Conservation (phyloP, 2,113 vertebrate genomes). For the Pollimyrus isidori region DNA sequence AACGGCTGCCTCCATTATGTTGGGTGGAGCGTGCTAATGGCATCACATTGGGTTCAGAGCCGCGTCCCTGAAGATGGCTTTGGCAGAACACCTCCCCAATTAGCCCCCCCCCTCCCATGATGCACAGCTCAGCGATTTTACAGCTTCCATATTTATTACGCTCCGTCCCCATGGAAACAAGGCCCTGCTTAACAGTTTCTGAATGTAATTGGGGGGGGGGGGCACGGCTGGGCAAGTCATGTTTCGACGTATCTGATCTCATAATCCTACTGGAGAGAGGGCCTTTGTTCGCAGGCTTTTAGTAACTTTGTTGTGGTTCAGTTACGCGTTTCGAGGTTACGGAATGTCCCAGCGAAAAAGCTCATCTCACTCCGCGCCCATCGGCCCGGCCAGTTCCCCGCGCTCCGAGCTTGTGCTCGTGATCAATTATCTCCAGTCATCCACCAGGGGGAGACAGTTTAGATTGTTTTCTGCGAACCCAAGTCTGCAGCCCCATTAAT, state of each 20-base stretch:
- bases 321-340: background rate
- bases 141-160: background rate
- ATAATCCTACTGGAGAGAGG: background rate
- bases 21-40: background rate
- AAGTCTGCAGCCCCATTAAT: background rate
- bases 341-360: background rate
- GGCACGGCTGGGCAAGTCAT: background rate
- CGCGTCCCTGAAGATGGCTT: background rate
- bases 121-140: constrained; percentile 9
- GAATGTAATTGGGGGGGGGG: background rate
- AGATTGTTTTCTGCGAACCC: background rate
- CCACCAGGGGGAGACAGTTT: constrained; percentile 14
- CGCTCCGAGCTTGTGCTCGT: background rate
- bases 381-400: background rate
- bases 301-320: background rate
- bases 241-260: background rate
- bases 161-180: background rate
- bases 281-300: background rate
- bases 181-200: background rate
- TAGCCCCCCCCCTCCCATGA: background rate
- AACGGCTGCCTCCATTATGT: background rate
- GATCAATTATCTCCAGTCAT: constrained; percentile 2
- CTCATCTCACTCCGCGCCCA: background rate
- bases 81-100: background rate
- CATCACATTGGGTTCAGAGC: background rate